Base-by-base conservation (phyloP, 2,113 vertebrate genomes). In the Formicarius rufipectus region DNA sequence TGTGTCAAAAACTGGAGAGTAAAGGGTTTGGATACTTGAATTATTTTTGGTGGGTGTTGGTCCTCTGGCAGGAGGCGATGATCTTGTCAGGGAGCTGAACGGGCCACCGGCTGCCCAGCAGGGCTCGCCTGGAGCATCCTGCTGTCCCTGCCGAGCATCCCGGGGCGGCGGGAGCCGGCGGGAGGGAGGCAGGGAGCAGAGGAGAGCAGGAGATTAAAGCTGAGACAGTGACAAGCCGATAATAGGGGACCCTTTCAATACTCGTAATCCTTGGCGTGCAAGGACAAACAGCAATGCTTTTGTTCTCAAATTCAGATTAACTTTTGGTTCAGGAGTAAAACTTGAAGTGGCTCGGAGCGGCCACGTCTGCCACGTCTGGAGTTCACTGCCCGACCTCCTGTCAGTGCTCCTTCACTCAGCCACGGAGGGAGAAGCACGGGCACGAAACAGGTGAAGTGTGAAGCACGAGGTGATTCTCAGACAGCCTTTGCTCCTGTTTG, bases 131-230 rank as follows among this genome's bases (percentile, higher is more conserved):
- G 11, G 74, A 39, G 60, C 80, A 33, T 50, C 49, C 49, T 14
- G 14, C 49, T 50, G 49, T 50, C 49, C 49, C 5, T 30, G 33
- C 67, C 0, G 2, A n/a, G 81, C 53, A n/a, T 87, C 88, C 73
- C 4, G 3, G 72, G 37, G 37, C 0, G 93, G 98, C 50, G 95
- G 97, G 98, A 98, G 97, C 96, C 96, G 79, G 95, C n/a, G 25
- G 97, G 97, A 98, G 96, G 98, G 98, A 98, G 97, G 98, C 97
- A 98, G 97, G 97, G 98, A 98, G 98, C 92, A 94, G 97, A 97
- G 95, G 98, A 98, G 98, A 98, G 98, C 96, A 98, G 98, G 98
- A 98, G 99, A 99, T 99, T 99, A 99, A 91, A 98, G 98, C 97
- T 94, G 98, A 98, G 98, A 98, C 98, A 98, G 98, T 98, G 98